Conservation (phyloP, 2,888 invertebrate species). For the Drosophila formosana region DNA sequence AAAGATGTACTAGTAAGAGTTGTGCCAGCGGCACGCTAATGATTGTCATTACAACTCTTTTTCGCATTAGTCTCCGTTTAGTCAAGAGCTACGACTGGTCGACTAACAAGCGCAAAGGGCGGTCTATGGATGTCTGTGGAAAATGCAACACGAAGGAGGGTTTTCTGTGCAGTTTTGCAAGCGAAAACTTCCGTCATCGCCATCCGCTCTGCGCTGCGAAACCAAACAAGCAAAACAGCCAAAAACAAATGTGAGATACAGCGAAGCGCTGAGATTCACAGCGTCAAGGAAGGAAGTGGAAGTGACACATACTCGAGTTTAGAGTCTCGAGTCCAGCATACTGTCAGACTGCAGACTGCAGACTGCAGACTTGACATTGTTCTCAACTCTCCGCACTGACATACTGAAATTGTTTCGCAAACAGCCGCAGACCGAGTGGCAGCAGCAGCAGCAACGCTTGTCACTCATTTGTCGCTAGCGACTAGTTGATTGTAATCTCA, state of each 20-base stretch:
- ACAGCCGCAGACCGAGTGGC: slow-evolving; percentile 29
- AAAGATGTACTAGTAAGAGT: slow-evolving; percentile 45
- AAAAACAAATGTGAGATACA: slow-evolving; percentile 40
- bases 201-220: slow-evolving; percentile 53
- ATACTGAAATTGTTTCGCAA: slow-evolving; percentile 61
- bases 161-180: slow-evolving; percentile 31
- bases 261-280: slow-evolving; percentile 3
- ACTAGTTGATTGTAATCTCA: slow-evolving; percentile 70
- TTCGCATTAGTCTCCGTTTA: slow-evolving; percentile 17
- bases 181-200: slow-evolving; percentile 64
- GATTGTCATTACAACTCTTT: slow-evolving; percentile 62
- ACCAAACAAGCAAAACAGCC: slow-evolving; percentile 13
- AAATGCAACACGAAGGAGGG: slow-evolving; percentile 4
- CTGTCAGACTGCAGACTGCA: not conserved
- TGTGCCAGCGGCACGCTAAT: slow-evolving; percentile 54
- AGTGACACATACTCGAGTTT: slow-evolving; percentile 50
- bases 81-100: slow-evolving; percentile 47
- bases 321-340: slow-evolving; percentile 3
- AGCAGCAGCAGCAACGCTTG: slow-evolving; percentile 49
- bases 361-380: slow-evolving; percentile 38
- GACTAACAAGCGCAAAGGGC: slow-evolving; percentile 56
- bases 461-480: slow-evolving; percentile 70
- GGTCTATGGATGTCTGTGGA: not conserved
- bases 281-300: slow-evolving; percentile 57
- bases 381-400: slow-evolving; percentile 73